Evolutionary conservation across 2,113 vertebrate genomes (phyloP).

Genomic region (Tragelaphus strepsiceros): DNA sequence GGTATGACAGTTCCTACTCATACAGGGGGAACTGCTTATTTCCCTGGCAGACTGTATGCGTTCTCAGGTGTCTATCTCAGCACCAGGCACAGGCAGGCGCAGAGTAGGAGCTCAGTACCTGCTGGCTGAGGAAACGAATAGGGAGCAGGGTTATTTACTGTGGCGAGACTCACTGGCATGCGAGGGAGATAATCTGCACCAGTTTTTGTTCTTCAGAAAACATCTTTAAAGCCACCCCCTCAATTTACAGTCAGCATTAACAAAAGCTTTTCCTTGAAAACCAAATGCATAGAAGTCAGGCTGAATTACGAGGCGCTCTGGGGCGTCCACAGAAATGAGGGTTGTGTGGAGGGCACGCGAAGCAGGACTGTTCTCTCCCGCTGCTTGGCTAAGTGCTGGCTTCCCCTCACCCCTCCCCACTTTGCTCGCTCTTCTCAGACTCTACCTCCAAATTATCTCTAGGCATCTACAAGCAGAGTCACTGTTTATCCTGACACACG

Average conservation of each 20-base stretch:
- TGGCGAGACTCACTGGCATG: not conserved
- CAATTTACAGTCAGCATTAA: slow-evolving; percentile 41
- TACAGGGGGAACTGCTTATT: not conserved
- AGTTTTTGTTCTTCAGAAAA: slow-evolving; percentile 20
- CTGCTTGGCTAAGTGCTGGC: not conserved
- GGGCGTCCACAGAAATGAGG: not conserved
- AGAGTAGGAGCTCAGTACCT: not conserved
- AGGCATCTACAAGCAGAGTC: not conserved
- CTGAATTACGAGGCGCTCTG: not conserved
- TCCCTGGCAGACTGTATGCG: not conserved
- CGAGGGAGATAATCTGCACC: not conserved
- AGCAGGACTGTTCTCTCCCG: not conserved
- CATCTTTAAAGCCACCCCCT: slow-evolving; percentile 24
- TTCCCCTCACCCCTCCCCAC: not conserved
- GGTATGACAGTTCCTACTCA: not conserved
- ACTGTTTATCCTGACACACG: not conserved
- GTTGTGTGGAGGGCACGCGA: not conserved
- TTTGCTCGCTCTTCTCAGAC: not conserved
- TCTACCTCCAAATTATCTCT: not conserved
- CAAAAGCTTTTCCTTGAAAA: slow-evolving; percentile 41
- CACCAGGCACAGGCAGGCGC: not conserved
- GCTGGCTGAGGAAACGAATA: not conserved
- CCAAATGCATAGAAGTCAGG: slow-evolving; percentile 2
- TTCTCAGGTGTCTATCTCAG: not conserved
- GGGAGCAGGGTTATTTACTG: not conserved